A percentile compares a stretch with the other conserved stretches of the same genome.
Evolutionary conservation across 2,888 invertebrate species (phyloP).

Genomic region (Ennomos quercinarius): DNA sequence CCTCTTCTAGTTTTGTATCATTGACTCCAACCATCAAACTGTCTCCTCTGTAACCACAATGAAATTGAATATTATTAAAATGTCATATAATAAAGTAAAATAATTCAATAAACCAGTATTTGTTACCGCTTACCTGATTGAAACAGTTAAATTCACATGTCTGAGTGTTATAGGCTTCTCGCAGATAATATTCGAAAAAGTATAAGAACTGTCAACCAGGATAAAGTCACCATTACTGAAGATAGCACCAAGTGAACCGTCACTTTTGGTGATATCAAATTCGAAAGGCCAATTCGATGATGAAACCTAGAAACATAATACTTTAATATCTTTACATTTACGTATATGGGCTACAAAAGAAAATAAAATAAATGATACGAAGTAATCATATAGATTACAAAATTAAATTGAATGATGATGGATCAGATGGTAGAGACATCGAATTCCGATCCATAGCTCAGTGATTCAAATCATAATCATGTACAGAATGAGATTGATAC

Average conservation of each 20-base stretch:
- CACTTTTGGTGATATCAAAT: slow-evolving; percentile 36
- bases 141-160: slow-evolving; percentile 55
- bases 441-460: too few species aligned
- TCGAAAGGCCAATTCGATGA: slow-evolving; percentile 60
- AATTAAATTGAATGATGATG: too few species aligned
- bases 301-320: slow-evolving; percentile 46
- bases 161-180: slow-evolving; percentile 62
- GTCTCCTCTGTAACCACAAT: slow-evolving; percentile 50
- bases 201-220: slow-evolving; percentile 61
- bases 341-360: not conserved
- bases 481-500: too few species aligned
- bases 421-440: too few species aligned
- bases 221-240: slow-evolving; percentile 59
- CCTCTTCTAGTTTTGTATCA: slow-evolving; percentile 37
- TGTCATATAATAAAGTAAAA: too few species aligned
- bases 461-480: too few species aligned
- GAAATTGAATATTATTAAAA: not conserved
- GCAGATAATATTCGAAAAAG: slow-evolving; percentile 74
- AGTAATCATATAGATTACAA: too few species aligned
- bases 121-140: slow-evolving; percentile 56
- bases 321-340: not conserved
- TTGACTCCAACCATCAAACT: slow-evolving; percentile 58
- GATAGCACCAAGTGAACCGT: slow-evolving; percentile 58
- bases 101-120: too few species aligned
- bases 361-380: too few species aligned